Base-by-base conservation (phyloP, 2,888 invertebrate species). In the Trichacis sp. region DNA sequence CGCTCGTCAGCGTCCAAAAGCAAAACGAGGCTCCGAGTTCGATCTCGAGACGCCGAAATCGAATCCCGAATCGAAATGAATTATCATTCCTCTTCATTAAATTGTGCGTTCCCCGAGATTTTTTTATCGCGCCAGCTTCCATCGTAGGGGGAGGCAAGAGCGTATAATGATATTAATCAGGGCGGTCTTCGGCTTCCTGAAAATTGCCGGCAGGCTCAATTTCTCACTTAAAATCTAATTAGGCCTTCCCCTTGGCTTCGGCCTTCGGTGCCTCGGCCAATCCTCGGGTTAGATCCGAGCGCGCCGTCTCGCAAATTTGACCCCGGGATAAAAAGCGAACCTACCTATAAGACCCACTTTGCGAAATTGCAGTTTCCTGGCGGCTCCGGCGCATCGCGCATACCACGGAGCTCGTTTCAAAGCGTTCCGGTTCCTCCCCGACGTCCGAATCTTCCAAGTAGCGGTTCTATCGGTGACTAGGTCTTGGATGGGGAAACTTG, bases 181-280 rank as follows among this genome's bases (percentile, higher is more conserved):
- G 75, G 78, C 76, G 78, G 78, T 76, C 77, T 82, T 81, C 80
- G 78, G 81, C 82, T 83, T 83, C 83, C 82, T 82, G 81, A 83
- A 83, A 83, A 83, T 83, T 83, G 82, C 82, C 80, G 77, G 79
- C 80, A 77, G 82, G 82, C 81, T 80, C 82, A 82, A 83, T 83
- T 83, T 82, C 82, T 82, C 83, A 82, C 82, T 82, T 83, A 82
- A 81, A 82, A 81, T 81, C 80, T 81, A 83, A 83, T 83, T 83
- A 81, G 80, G 80, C 77, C 77, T 79, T 76, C 74, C 73, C 75
- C 61, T 24, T 69, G 64, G 71, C 68, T 57, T 71, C 69, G 65
- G 74, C 69, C 69, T 43, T 64, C 19, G 53, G 62, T 60, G 61
- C 43, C 57, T 49, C 59, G 59, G 56, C 64, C 64, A 68, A 57